Evolutionary conservation across 2,797 vertebrate genomes (phyloP).

Genomic region (Geotrypetes seraphini): DNA sequence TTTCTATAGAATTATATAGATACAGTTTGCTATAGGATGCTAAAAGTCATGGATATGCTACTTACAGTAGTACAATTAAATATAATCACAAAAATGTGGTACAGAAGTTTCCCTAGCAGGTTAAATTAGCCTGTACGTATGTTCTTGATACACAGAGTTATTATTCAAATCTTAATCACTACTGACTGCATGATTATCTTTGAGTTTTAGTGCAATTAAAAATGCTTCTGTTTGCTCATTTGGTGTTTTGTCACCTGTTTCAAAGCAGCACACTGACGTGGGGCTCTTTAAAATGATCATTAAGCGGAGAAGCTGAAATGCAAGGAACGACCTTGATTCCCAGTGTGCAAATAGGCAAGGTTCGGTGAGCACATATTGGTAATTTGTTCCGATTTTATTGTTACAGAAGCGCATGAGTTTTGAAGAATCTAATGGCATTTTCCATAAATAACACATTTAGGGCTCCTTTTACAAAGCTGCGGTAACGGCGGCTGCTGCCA

Average conservation of each 20-base stretch:
- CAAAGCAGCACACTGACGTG: not conserved
- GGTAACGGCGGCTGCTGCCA: too few species aligned
- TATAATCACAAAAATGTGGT: too few species aligned
- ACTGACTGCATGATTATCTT: slow-evolving; percentile 1
- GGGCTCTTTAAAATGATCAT: not conserved
- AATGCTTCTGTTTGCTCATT: not conserved
- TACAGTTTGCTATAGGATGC: too few species aligned
- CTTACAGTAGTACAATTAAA: too few species aligned
- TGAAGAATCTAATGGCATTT: slow-evolving; percentile 7
- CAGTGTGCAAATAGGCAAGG: not conserved
- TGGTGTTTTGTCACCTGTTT: not conserved
- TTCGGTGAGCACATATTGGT: slow-evolving; percentile 3
- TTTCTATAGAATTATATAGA: too few species aligned
- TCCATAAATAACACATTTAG: slow-evolving; percentile 9
- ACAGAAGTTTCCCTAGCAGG: too few species aligned
- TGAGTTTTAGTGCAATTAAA: not conserved
- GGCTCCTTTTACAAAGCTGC: too few species aligned
- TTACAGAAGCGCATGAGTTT: slow-evolving; percentile 12
- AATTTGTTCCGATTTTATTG: slow-evolving; percentile 17
- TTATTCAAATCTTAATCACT: not conserved
- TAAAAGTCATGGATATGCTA: too few species aligned
- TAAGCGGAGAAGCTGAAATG: not conserved
- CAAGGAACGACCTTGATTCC: not conserved
- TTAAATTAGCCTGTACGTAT: too few species aligned
- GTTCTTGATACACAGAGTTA: too few species aligned